These are phyloP conservation scores for Clepsis dumicolana DNA, from an alignment of 2,888 invertebrate species.

Conservation along the genomic window DNA sequence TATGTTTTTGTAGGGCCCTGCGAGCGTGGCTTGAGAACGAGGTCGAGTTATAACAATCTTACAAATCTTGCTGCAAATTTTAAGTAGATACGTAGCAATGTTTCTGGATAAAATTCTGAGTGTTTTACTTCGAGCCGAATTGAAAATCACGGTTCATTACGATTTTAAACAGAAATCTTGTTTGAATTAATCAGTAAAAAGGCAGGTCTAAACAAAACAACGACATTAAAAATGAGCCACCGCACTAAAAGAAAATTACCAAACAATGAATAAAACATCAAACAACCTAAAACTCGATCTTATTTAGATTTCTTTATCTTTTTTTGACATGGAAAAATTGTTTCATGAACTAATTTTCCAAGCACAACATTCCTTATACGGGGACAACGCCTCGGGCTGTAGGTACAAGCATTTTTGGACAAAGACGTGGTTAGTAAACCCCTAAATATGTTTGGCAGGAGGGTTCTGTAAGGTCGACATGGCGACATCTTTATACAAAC, in stretches of 20 bases:
- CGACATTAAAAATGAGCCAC: slow-evolving; percentile 14
- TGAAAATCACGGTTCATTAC: too few relatives aligned
- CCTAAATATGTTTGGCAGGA: not conserved
- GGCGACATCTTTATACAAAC: not conserved
- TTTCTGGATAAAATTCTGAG: too few relatives aligned
- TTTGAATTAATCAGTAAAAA: too few relatives aligned
- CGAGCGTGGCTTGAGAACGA: not conserved
- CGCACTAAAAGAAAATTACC: slow-evolving; percentile 23
- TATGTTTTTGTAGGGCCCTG: slow-evolving; percentile 19
- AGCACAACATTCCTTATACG: slow-evolving; percentile 80
- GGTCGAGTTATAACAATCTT: not conserved
- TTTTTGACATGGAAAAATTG: slow-evolving; percentile 67
- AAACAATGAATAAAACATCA: slow-evolving; percentile 35
- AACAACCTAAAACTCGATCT: slow-evolving; percentile 37
- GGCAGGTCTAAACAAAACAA: too few relatives aligned
- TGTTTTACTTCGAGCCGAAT: too few relatives aligned
- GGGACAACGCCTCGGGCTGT: slow-evolving; percentile 69
- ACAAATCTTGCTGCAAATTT: not conserved
- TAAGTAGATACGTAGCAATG: not conserved
- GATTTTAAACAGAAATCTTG: too few relatives aligned
- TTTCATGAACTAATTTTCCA: slow-evolving; percentile 83
- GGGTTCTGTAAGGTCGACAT: slow-evolving; percentile 29
- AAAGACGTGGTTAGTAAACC: slow-evolving; percentile 60
- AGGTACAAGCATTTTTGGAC: slow-evolving; percentile 77
- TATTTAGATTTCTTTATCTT: slow-evolving; percentile 52